Conservation (phyloP, 1,140 invertebrate species). For the Drosophila dunni region DNA sequence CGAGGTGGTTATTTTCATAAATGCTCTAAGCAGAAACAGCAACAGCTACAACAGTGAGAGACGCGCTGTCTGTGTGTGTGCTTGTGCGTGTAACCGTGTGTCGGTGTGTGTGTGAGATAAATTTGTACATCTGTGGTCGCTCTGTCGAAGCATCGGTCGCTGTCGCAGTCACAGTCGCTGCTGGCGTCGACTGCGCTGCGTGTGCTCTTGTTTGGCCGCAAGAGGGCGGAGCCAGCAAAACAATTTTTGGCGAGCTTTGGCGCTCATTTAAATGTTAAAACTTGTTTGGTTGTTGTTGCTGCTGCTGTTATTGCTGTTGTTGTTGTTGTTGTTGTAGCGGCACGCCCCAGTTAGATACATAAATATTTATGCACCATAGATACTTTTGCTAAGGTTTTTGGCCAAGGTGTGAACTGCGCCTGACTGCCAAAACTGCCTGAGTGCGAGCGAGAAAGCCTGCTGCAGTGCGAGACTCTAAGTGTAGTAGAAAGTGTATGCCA, state of each 20-base stretch:
- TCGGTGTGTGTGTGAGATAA: constrained; percentile 61
- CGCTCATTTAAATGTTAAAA: constrained; percentile 73
- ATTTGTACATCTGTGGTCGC: constrained; percentile 34
- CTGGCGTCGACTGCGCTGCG: constrained; percentile 31
- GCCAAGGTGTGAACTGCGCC: constrained; percentile 75
- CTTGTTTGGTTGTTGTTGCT: constrained; percentile 46
- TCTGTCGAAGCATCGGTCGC: constrained; percentile 39
- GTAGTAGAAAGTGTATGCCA: not conserved
- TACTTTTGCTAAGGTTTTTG: constrained; percentile 75
- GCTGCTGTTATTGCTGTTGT: constrained; percentile 26
- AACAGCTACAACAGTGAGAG: constrained; percentile 11
- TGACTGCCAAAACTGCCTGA: constrained; percentile 27
- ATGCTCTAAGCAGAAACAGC: constrained; percentile 56
- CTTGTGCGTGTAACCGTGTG: not conserved
- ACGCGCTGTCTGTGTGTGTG: constrained; percentile 31
- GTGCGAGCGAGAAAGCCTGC: constrained; percentile 2
- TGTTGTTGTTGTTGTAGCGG: constrained; percentile 59
- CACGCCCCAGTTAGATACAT: constrained; percentile 84
- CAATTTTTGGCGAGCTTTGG: constrained; percentile 61
- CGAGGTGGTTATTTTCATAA: constrained; percentile 63
- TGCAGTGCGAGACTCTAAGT: not conserved
- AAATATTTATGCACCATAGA: constrained; percentile 82
- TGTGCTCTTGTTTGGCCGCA: constrained; percentile 33
- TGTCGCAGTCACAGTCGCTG: constrained; percentile 37
- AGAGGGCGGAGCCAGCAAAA: constrained; percentile 75